Evolutionary conservation across 2,888 invertebrate species (phyloP).

Genomic region (Meiosimyza decipiens): DNA sequence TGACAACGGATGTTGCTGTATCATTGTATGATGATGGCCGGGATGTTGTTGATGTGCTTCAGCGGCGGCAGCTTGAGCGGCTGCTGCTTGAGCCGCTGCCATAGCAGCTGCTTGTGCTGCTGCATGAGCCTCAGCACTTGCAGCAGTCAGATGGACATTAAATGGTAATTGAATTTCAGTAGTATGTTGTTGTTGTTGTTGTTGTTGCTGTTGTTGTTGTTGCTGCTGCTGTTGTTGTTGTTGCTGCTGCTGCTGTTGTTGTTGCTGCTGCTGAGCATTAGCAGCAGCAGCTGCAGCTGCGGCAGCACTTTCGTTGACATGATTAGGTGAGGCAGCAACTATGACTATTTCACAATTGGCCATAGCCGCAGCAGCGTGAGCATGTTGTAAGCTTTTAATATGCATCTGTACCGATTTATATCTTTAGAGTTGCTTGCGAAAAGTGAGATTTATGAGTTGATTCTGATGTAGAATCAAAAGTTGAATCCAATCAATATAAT

Average conservation of each 20-base stretch:
- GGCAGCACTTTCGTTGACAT: constrained; percentile 48
- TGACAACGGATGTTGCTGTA: constrained; percentile 55
- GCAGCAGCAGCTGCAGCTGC: constrained; percentile 41
- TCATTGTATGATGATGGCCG: constrained; percentile 46
- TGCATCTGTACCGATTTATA: constrained; percentile 48
- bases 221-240: constrained; percentile 47
- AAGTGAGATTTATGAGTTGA: not conserved
- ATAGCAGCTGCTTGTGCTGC: constrained; percentile 65
- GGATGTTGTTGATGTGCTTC: constrained; percentile 43
- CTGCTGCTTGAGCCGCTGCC: constrained; percentile 64
- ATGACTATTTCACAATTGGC: constrained; percentile 66
- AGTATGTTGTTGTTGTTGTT: constrained; percentile 47
- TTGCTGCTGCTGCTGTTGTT: constrained; percentile 41
- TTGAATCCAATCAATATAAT: too few species aligned
- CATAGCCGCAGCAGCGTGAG: constrained; percentile 63
- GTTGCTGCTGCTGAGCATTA: constrained; percentile 47
- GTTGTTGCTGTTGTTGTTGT: constrained; percentile 53
- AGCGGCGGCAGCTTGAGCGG: constrained; percentile 62
- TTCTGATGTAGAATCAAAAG: not conserved
- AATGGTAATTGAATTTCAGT: constrained; percentile 63
- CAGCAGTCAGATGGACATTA: constrained; percentile 61
- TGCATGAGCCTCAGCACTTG: constrained; percentile 62
- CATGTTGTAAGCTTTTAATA: constrained; percentile 62
- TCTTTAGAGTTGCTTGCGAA: not conserved
- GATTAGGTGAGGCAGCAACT: constrained; percentile 62